Conservation (phyloP, 2,113 vertebrate genomes). For the Carassius auratus region DNA sequence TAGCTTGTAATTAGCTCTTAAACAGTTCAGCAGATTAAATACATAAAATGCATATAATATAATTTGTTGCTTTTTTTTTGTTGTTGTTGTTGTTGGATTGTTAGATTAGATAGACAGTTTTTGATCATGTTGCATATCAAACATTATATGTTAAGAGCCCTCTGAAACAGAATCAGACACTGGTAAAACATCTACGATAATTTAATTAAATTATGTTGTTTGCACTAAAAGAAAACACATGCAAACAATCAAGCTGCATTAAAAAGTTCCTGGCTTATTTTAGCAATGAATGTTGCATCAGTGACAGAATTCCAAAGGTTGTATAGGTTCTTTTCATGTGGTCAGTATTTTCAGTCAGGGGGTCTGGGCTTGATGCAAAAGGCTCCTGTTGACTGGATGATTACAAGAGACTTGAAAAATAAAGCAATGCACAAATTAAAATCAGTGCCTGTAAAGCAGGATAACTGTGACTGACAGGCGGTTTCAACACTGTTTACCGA, state of each 20-base stretch:
- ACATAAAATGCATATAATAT: not conserved
- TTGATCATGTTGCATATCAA: not conserved
- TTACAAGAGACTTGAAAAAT: not conserved
- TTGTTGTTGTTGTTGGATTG: too few relatives aligned
- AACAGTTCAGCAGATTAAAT: too few relatives aligned
- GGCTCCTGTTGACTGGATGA: not conserved
- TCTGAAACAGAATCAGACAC: too few relatives aligned
- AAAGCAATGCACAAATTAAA: not conserved
- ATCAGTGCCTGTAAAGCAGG: not conserved
- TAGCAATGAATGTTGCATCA: not conserved
- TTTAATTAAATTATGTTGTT: not conserved
- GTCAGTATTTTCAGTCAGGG: not conserved
- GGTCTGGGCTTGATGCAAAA: conserved; percentile 8
- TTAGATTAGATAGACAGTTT: too few relatives aligned
- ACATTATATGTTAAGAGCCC: not conserved
- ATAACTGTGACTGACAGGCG: not conserved
- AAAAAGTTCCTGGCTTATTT: conserved; percentile 1
- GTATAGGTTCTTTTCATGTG: not conserved
- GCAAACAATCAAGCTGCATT: not conserved
- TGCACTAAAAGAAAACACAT: not conserved
- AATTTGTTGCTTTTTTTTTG: not conserved
- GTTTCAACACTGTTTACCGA: not conserved
- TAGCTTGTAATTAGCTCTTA: too few relatives aligned
- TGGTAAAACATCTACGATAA: not conserved
- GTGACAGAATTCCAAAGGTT: not conserved